Evolutionary conservation across 2,113 vertebrate species (phyloP).

Genomic region (Indicator maculatus): DNA sequence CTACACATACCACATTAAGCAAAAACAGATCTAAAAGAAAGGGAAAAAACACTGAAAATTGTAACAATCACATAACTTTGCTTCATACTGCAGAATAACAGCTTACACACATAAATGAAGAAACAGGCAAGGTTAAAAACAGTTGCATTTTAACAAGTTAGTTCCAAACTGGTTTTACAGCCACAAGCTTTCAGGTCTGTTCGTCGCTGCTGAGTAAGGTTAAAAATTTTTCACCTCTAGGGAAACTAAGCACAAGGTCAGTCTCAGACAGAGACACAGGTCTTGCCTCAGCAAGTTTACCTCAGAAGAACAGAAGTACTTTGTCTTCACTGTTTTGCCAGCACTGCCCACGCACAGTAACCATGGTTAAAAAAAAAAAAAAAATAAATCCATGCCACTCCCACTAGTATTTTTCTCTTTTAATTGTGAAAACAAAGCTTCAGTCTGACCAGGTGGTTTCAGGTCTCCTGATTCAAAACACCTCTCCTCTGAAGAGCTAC

Average conservation of each 20-base stretch:
- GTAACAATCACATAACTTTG: background rate
- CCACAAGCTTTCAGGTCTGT: background rate
- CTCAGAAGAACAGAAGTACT: conserved; percentile 9
- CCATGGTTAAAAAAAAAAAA: background rate
- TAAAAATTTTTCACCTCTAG: conserved; percentile 1
- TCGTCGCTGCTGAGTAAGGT: background rate
- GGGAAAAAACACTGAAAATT: background rate
- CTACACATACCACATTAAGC: background rate
- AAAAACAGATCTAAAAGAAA: background rate
- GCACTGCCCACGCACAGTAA: conserved; percentile 6
- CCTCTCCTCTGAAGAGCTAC: background rate
- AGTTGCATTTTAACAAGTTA: background rate
- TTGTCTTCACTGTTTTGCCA: conserved; percentile 15
- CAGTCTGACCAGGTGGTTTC: background rate
- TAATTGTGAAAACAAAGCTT: background rate
- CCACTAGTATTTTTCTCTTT: conserved; percentile 1
- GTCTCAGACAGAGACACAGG: background rate
- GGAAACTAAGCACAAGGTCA: conserved; percentile 15
- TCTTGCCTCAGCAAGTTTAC: conserved; percentile 44
- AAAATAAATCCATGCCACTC: background rate
- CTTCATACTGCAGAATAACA: background rate
- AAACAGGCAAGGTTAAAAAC: background rate
- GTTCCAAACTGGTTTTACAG: background rate
- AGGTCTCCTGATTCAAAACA: background rate
- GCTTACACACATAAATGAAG: background rate